Conservation (phyloP, 2,797 vertebrate genomes). For the Mormyrus hasselquistii region DNA sequence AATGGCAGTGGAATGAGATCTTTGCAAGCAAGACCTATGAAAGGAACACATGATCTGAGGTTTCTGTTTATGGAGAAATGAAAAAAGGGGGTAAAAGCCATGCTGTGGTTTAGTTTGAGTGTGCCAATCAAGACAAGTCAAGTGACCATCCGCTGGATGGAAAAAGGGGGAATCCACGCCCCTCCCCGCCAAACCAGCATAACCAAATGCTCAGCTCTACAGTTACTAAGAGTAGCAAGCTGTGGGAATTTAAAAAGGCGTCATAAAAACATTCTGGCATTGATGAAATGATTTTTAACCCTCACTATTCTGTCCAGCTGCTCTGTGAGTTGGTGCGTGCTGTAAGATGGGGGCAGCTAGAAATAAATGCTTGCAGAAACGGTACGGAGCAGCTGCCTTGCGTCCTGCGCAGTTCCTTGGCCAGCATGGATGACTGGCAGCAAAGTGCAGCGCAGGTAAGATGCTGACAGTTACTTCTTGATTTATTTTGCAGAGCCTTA, state of each 20-base stretch:
- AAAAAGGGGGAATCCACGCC: background rate
- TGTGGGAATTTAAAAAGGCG: background rate
- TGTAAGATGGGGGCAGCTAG: background rate
- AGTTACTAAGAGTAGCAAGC: background rate
- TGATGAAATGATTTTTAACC: background rate
- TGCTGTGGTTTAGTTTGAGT: constrained; percentile 30
- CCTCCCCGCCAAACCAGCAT: background rate
- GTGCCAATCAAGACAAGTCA: background rate
- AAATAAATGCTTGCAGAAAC: background rate
- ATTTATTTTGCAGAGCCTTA: background rate
- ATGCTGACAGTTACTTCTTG: background rate
- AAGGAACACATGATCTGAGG: constrained; percentile 26
- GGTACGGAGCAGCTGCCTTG: background rate
- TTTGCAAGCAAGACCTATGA: constrained; percentile 42
- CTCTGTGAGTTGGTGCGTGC: background rate
- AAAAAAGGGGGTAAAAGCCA: constrained; percentile 32
- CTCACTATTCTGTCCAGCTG: background rate
- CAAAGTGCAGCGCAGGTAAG: background rate
- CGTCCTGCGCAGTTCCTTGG: background rate
- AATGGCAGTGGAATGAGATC: background rate
- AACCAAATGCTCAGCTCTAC: background rate
- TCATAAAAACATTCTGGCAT: background rate
- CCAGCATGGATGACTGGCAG: background rate
- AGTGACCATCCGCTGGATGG: background rate
- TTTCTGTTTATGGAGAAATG: constrained; percentile 35